Base-by-base conservation (phyloP, 2,888 invertebrate species). In the Campoplex nolae region DNA sequence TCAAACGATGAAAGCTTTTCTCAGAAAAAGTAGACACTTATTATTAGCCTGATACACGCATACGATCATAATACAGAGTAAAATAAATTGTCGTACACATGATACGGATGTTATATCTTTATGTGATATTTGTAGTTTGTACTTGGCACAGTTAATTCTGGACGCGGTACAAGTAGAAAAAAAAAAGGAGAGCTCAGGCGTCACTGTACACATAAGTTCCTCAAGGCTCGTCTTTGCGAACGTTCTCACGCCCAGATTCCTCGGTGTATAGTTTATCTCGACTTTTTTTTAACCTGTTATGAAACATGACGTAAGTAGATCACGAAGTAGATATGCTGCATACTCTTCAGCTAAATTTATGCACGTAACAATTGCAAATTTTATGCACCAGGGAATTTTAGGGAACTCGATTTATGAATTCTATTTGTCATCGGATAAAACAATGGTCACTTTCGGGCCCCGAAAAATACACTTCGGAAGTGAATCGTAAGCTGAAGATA, bases 271-370 rank as follows among this genome's bases (percentile, higher is more conserved):
- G 35, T 62, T 28, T 70, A 42, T 56, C n/a, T 71, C 32, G 16
- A 62, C 62, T 80, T 71, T 80, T 70, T 38, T 80, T 73, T 0
- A 11, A 48, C 62, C 18, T 70, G 54, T 79, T 80, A 67, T 32
- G 62, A 58, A 82, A 76, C 79, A 78, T 87, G 84, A 87, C 83
- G 84, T 87, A 87, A 87, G 86, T 86, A 85, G 87, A 87, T 88
- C 86, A 81, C 76, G 74, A 45, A 76, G 77, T 82, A 65, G 38
- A 9, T 82, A 84, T 84, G 80, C 56, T 35, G 38, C 56, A 6
- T 77, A 42, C 9, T 73, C 35, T 11, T 11, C 45, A 13, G 13
- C 13, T 11, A 11, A 9, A 45, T 45, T 9, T 7, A 45, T 45
- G 11, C 11, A 45, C 2, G 11, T 13, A 45, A 45, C 11, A 45